Evolutionary conservation across 2,888 invertebrate species (phyloP).

Genomic region (Syrphus vitripennis): DNA sequence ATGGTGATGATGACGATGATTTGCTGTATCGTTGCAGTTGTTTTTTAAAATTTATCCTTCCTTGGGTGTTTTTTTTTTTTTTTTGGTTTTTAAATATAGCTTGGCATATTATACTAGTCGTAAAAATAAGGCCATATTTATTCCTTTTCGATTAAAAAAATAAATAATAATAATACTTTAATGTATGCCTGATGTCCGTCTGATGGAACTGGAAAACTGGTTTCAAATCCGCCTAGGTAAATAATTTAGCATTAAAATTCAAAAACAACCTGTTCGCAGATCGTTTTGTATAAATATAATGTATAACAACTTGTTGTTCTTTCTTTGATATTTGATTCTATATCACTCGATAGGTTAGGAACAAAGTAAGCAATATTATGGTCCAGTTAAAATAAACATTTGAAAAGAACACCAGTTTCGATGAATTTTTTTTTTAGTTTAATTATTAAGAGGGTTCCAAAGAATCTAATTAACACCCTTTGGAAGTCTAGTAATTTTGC

Average conservation of each 20-base stretch:
- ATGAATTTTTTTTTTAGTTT: too few relatives aligned
- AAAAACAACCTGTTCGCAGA: background rate
- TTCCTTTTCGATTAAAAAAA: slow-evolving; percentile 13
- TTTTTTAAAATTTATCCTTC: slow-evolving; percentile 55
- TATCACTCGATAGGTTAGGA: background rate
- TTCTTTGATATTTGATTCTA: background rate
- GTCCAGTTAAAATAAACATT: too few relatives aligned
- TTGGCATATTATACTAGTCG: background rate
- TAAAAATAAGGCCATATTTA: background rate
- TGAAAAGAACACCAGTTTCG: too few relatives aligned
- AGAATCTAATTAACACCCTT: too few relatives aligned
- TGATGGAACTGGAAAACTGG: slow-evolving; percentile 22
- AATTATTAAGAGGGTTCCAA: too few relatives aligned
- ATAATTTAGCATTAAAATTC: background rate
- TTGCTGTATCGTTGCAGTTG: background rate
- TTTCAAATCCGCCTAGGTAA: slow-evolving; percentile 26
- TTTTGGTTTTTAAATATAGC: background rate
- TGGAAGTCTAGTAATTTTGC: too few relatives aligned
- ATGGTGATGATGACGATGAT: slow-evolving; percentile 13
- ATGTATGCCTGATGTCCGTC: background rate
- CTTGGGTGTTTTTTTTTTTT: slow-evolving; percentile 13
- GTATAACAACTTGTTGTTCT: background rate
- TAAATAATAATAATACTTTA: too few relatives aligned
- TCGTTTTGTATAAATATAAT: too few relatives aligned
- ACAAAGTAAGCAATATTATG: background rate